Percentiles rank a stretch among this genome's conserved stretches.
Evolutionary conservation across 2,888 invertebrate genomes (phyloP).

Genomic region (Laothoe populi): DNA sequence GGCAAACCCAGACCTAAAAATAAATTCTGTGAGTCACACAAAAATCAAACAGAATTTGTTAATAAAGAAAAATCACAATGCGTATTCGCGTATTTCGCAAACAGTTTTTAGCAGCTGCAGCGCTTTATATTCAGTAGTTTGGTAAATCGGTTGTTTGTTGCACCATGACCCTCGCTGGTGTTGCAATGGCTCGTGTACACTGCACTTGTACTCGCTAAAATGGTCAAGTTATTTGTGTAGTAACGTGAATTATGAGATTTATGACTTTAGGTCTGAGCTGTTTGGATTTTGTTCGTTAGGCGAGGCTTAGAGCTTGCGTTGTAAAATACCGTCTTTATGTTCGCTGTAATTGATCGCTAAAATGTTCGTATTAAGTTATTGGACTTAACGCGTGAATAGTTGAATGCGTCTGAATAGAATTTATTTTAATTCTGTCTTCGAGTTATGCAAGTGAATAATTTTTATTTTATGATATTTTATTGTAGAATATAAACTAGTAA

Average conservation of each 20-base stretch:
- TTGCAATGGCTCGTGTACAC: slow-evolving; percentile 50
- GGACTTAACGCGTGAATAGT: neutral
- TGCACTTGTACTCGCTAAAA: slow-evolving; percentile 49
- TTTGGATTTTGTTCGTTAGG: slow-evolving; percentile 18
- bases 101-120: slow-evolving; percentile 23
- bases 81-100: neutral
- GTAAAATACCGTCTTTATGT: slow-evolving; percentile 12
- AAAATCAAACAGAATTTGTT: neutral
- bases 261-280: slow-evolving; percentile 22
- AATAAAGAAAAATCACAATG: neutral
- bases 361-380: neutral
- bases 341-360: slow-evolving; percentile 5
- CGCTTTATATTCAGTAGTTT: slow-evolving; percentile 22
- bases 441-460: neutral
- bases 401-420: neutral
- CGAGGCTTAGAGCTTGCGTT: slow-evolving; percentile 3
- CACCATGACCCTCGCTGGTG: slow-evolving; percentile 33
- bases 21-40: neutral
- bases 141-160: slow-evolving; percentile 28
- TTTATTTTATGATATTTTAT: neutral
- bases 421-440: neutral
- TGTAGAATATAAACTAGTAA: no score
- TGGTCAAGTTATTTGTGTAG: slow-evolving; percentile 47
- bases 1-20: no score
- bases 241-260: slow-evolving; percentile 25